These are phyloP conservation scores for Heliangelus exortis DNA, from an alignment of 2,797 vertebrate genomes.

Conservation along the genomic window DNA sequence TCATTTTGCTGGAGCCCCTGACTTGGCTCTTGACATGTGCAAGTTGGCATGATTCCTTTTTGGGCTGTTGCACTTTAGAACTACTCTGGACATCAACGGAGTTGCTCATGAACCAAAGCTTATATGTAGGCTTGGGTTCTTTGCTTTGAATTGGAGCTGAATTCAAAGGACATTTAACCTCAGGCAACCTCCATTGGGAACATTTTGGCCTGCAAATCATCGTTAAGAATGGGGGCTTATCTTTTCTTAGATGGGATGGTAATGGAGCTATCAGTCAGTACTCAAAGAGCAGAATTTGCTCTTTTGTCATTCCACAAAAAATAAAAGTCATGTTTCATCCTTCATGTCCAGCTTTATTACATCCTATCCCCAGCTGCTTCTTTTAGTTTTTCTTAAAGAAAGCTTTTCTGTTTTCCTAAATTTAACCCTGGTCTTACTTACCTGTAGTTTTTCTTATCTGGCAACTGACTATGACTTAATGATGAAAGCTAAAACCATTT, in stretches of 20 bases:
- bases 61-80: not conserved
- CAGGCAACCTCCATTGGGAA: not conserved
- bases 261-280: not conserved
- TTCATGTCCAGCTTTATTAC: not conserved
- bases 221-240: not conserved
- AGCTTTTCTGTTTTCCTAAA: not conserved
- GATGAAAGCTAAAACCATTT: not conserved
- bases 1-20: not conserved
- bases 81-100: accelerated
- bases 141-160: not conserved
- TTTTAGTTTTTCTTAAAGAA: not conserved
- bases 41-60: not conserved
- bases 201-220: not conserved
- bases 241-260: not conserved
- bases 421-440: not conserved
- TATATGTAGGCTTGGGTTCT: accelerated
- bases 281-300: not conserved
- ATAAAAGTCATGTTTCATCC: not conserved
- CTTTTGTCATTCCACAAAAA: not conserved
- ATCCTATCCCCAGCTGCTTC: not conserved
- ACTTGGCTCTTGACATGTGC: not conserved
- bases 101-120: not conserved
- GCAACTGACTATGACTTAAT: not conserved
- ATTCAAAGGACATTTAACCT: not conserved
- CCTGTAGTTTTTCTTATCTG: not conserved